Base-by-base conservation (phyloP, 2,888 invertebrate species). In the Pristionchus entomophagus region DNA sequence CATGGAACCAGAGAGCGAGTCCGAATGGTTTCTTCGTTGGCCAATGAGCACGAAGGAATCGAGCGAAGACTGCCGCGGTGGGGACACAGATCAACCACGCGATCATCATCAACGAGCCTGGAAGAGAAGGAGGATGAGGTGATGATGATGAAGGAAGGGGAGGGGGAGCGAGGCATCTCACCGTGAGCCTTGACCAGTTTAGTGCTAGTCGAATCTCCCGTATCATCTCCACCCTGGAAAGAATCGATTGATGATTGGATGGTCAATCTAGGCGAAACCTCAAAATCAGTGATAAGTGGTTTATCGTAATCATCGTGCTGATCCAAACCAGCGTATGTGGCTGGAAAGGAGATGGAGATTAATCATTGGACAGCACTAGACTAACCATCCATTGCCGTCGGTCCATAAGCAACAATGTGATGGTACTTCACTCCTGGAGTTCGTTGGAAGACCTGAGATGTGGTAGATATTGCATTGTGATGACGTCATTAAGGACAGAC, bases 1-100 rank as follows among this genome's bases (percentile, higher is more conserved):
- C 89, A 86, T 91, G 91, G 90, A 90, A 91, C 91, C 91, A 91
- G 17, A 91, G 88, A 17, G 89, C 86, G 12, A 91, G 85, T 32
- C 91, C 91, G 62, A 88, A 87, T 0, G 91, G 91, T 35, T 89
- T 90, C 19, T 87, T 45, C 2, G 87, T 86, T 1, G 91, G 89
- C 89, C 90, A 89, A 29, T 88, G 87, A 22, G 87, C 85, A 22
- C 91, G 87, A 19, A 91, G 69, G 49, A 89, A 87, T 51, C 91
- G 77, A 14, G 91, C 90, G 45, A 90, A 89, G n/a, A 90, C 86
- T 6, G 90, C 88, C 19, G 90, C 90, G 0, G 86, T 88, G 10
- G 91, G 91, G 17, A 91, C 89, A 84, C 88, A 88, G 45, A 89
- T 86, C 73, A 89, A 84, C 91, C 91, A 91, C 22, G 90, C 89